Conservation (phyloP, 2,888 invertebrate genomes). For the Tetrapedia diversipes region DNA sequence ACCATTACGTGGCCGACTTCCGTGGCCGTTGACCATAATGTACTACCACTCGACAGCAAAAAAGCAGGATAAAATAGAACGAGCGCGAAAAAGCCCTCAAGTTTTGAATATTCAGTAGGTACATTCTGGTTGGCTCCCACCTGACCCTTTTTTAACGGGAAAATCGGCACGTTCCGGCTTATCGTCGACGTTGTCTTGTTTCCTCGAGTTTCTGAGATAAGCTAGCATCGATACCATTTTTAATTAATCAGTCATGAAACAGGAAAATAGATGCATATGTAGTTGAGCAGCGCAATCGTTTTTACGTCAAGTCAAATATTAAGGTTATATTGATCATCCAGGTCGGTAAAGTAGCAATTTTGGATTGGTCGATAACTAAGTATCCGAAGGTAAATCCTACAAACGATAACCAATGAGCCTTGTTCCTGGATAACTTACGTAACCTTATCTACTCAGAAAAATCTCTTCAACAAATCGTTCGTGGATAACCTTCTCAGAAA, state of each 20-base stretch:
- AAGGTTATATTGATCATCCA: too few relatives aligned
- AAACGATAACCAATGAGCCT: neutral
- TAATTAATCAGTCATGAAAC: conserved; percentile 17
- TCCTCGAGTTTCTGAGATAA: neutral
- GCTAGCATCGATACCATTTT: conserved; percentile 5
- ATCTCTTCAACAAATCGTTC: too few relatives aligned
- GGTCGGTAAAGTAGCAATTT: neutral
- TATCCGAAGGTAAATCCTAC: neutral
- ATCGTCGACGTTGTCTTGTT: conserved; percentile 18
- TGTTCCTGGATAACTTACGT: too few relatives aligned
- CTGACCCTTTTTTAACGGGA: conserved; percentile 70
- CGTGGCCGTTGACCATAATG: conserved; percentile 68
- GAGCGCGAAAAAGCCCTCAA: conserved; percentile 72
- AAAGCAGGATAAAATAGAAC: conserved; percentile 49
- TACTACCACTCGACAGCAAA: conserved; percentile 56
- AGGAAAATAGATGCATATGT: neutral
- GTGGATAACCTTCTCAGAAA: too few relatives aligned
- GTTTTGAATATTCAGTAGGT: conserved; percentile 79
- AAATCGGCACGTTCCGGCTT: conserved; percentile 54
- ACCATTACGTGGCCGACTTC: conserved; percentile 58
- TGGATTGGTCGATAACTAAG: neutral
- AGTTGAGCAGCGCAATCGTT: too few relatives aligned
- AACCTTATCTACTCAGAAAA: too few relatives aligned
- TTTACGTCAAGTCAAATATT: neutral
- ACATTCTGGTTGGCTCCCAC: conserved; percentile 70